Percentiles rank a stretch among this genome's conserved stretches.
These are phyloP conservation scores for Palythoa grandiflora DNA, from an alignment of 92 coral and sea anemone genomes.

Conservation along the genomic window DNA sequence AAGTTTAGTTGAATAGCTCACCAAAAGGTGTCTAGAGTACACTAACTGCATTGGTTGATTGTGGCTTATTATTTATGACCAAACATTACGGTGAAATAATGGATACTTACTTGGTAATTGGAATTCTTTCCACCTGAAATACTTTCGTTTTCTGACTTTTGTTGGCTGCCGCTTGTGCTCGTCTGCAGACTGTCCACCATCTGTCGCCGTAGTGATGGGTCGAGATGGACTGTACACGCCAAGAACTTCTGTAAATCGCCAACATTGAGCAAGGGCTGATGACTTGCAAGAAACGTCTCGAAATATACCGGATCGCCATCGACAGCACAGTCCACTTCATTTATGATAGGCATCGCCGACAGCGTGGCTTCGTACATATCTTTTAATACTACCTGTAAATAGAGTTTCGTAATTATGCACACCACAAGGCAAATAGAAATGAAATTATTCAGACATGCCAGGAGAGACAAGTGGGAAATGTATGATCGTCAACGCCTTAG, in stretches of 20 bases:
- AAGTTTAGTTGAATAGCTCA: too few relatives aligned
- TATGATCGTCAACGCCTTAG: too few relatives aligned
- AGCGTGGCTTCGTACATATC: constrained; percentile 91
- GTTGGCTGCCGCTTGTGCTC: constrained; percentile 53
- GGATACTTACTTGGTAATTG: constrained; percentile 68
- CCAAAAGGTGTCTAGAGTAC: too few relatives aligned
- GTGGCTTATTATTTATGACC: too few relatives aligned
- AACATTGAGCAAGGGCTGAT: constrained; percentile 87
- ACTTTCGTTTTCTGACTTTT: constrained; percentile 86
- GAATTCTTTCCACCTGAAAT: constrained; percentile 68
- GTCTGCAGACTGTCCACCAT: constrained; percentile 94
- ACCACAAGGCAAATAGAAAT: too few relatives aligned
- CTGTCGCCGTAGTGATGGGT: constrained; percentile 90
- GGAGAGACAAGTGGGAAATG: too few relatives aligned
- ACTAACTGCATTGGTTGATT: too few relatives aligned
- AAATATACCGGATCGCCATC: constrained; percentile 98
- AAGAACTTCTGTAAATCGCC: constrained; percentile 86
- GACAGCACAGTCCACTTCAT: constrained; percentile 94
- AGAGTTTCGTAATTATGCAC: too few relatives aligned
- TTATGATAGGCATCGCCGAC: constrained; percentile 90
- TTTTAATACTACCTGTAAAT: constrained; percentile 71
- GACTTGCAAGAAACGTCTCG: constrained; percentile 94
- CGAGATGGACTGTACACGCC: constrained; percentile 88
- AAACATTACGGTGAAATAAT: neutral
- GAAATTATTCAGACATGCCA: too few relatives aligned